Base-by-base conservation (phyloP, 2,113 vertebrate species). In the Dromas ardeola region DNA sequence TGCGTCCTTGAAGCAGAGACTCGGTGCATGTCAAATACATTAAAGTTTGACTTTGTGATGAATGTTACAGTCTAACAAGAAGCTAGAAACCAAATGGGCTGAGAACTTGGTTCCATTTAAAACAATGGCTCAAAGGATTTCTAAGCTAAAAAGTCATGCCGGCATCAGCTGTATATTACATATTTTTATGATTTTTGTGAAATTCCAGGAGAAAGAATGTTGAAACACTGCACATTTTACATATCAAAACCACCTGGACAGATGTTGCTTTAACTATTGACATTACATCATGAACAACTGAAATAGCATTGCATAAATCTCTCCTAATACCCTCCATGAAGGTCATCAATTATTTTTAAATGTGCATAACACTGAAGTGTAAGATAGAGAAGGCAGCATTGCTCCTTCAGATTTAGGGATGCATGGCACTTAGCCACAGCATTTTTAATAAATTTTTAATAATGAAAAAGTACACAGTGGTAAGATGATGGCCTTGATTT, bases 171-270 rank as follows among this genome's bases (percentile, higher is more conserved):
- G 93, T 92, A 82, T 78, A 85, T 79, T 71, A 55, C 62, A 18
- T 67, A 14, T 71, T 81, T 92, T 88, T 78, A 84, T 85, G 25
- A 50, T 90, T 90, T 88, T 81, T 93, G 38, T 93, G 58, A 93
- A 93, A 93, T 93, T 97, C 76, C 86, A 69, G 45, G 17, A 47
- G 42, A 94, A 93, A 59, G 62, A 94, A 95, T 86, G 74, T 83
- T 90, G 74, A 88, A 95, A 74, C 58, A 50, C 67, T 81, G 74
- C 71, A 95, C 59, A 59, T 97, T 96, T 94, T 95, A 85, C n/a
- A 55, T 90, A 96, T 95, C 58, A 96, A 96, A 97, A 94, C 40
- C 97, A 97, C 84, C 93, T 97, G 96, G 81, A 92, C 71, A 88
- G 91, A 77, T 87, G 79, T 71, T 96, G 22, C 19, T 97, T 96